Percentiles rank a stretch among this genome's conserved stretches.
phyloP scores from a whole-genome alignment of 2,888 invertebrate species.

The Rhabditoides inermis region DNA sequence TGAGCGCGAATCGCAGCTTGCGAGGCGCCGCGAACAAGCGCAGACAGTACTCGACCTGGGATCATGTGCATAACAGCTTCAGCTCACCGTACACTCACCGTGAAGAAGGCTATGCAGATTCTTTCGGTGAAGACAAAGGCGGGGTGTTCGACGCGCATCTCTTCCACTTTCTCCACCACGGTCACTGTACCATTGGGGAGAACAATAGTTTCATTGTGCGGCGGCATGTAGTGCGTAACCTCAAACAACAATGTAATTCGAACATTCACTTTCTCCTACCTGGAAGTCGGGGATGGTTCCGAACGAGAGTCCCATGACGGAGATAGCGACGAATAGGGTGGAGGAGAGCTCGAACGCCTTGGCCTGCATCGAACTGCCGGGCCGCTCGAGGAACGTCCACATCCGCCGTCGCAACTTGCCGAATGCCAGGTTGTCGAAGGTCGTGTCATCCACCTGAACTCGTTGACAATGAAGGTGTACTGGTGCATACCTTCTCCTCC shows the following conservation, averaged over 20 bases:
- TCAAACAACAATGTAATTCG: conserved; percentile 11
- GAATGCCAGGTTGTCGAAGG: conserved; percentile 48
- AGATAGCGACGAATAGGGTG: conserved; percentile 49
- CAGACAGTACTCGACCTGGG: conserved; percentile 45
- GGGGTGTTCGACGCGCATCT: conserved; percentile 48
- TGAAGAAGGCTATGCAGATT: conserved; percentile 51
- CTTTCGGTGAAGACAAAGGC: conserved; percentile 51
- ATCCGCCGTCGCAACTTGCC: conserved; percentile 47
- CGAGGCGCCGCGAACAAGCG: conserved; percentile 46
- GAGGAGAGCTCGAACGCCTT: conserved; percentile 50
- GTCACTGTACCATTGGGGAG: conserved; percentile 43
- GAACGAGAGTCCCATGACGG: conserved; percentile 49
- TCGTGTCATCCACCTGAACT: conserved; percentile 46
- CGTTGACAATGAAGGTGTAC: not conserved
- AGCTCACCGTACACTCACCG: too few species aligned
- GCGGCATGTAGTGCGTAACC: conserved; percentile 43
- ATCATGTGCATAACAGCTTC: too few species aligned
- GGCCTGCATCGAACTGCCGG: conserved; percentile 36
- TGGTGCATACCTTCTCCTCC: conserved; percentile 33
- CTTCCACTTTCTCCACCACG: conserved; percentile 42
- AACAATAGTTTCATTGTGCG: conserved; percentile 43
- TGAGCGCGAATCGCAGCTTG: conserved; percentile 47
- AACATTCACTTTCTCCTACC: conserved; percentile 11
- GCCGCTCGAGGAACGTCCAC: conserved; percentile 50
- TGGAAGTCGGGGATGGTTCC: conserved; percentile 52